Evolutionary conservation across 1,140 invertebrate species (phyloP).

Genomic region (Formica selysi): DNA sequence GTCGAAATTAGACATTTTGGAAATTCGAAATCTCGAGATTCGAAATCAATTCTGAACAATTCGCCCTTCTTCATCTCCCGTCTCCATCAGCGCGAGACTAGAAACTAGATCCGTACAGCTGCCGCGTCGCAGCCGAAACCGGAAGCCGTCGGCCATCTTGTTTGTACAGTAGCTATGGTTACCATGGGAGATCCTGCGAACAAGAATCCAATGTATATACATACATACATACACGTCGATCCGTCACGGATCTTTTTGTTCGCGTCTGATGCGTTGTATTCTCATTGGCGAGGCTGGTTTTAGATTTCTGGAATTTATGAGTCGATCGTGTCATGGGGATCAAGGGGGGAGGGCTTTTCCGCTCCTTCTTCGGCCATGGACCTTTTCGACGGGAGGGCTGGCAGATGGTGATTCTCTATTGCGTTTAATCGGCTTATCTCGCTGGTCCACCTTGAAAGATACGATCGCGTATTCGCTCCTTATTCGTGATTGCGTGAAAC

Average conservation of each 20-base stretch:
- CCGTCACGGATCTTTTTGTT: constrained; percentile 75
- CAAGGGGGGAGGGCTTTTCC: background rate
- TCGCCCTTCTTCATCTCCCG: constrained; percentile 33
- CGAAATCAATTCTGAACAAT: constrained; percentile 44
- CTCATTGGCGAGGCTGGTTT: constrained; percentile 80
- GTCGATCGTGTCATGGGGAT: constrained; percentile 44
- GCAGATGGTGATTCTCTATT: constrained; percentile 80
- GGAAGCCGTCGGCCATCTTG: constrained; percentile 86
- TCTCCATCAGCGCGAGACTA: constrained; percentile 69
- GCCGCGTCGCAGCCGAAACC: constrained; percentile 81
- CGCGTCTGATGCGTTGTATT: constrained; percentile 79
- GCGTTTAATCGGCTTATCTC: constrained; percentile 82
- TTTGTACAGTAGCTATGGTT: constrained; percentile 86
- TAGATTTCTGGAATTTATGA: constrained; percentile 85
- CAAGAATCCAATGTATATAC: constrained; percentile 43
- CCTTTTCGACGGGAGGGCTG: constrained; percentile 62
- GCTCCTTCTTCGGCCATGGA: constrained; percentile 11
- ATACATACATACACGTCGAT: constrained; percentile 47
- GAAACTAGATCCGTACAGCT: constrained; percentile 86
- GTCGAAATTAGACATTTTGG: background rate
- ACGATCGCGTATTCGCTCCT: constrained; percentile 39
- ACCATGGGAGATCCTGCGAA: constrained; percentile 82
- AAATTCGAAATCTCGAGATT: constrained; percentile 5
- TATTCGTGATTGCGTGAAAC: constrained; percentile 27
- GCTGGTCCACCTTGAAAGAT: constrained; percentile 44